Base-by-base conservation (phyloP, 2,888 invertebrate genomes). In the Phortica okadai region DNA sequence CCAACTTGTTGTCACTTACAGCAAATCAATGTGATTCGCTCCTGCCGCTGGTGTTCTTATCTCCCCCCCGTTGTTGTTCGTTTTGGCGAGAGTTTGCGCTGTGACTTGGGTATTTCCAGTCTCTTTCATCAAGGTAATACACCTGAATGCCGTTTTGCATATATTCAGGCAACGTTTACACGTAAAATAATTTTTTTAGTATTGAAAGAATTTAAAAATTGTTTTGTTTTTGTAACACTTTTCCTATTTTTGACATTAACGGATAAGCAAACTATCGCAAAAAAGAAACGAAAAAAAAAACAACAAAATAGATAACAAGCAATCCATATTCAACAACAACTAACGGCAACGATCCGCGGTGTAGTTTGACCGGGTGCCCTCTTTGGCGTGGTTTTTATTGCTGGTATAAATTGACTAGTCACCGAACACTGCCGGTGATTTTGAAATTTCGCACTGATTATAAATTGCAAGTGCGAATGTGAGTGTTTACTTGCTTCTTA, bases 111-210 rank as follows among this genome's bases (percentile, higher is more conserved):
- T 45, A 45, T 21, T 21, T 44, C 45, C 69, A 69, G 50, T 45
- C 69, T 45, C 11, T 16, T 72, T 72, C 33, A 54, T 72, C n/a
- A 72, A 56, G 33, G 56, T 41, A 72, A 72, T 54, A 72, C 54
- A 72, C 70, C 70, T 54, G 70, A 72, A 56, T 72, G 70, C 70
- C 56, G 25, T 72, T 72, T 41, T 14, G 33, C 44, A 44, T 70
- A 14, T 70, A 62, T 74, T 56, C 67, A 74, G 67, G 76, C 82
- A 79, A 80, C 21, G 62, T 80, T 76, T 75, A 78, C 78, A 76
- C 78, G 80, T 83, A 87, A 83, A 81, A 86, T 79, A 84, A 86
- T 87, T 85, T 85, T 79, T 82, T 78, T 81, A 83, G 77, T 83
- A 82, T 78, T 80, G 83, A 79, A 79, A 76, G 81, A 80, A 82